Conservation (phyloP, 2,888 invertebrate species). For the Lymantria monacha region DNA sequence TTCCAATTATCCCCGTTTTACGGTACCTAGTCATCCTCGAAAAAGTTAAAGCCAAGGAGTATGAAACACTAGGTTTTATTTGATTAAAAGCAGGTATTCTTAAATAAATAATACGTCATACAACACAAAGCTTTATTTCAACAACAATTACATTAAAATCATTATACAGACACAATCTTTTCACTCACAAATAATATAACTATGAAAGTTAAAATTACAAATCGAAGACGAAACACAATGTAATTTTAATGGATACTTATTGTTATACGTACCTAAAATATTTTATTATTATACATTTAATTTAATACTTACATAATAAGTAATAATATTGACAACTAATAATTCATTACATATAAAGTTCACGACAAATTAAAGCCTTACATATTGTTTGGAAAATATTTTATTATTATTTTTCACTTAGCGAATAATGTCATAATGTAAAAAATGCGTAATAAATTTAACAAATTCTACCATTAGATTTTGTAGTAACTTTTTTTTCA, state of each 20-base stretch:
- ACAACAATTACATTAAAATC: constrained; percentile 70
- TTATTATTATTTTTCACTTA: not conserved
- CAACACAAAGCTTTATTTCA: constrained; percentile 70
- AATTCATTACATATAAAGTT: constrained; percentile 19
- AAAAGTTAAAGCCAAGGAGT: too few species aligned
- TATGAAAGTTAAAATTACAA: constrained; percentile 18
- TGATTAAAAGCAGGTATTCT: not conserved
- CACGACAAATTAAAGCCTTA: constrained; percentile 13
- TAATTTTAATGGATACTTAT: constrained; percentile 30
- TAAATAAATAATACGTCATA: constrained; percentile 16
- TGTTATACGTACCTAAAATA: constrained; percentile 10
- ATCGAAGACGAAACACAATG: constrained; percentile 20
- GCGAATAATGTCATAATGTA: not conserved
- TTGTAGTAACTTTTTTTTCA: not conserved
- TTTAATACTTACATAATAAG: constrained; percentile 24
- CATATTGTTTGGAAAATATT: constrained; percentile 27
- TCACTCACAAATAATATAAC: constrained; percentile 19
- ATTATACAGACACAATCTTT: constrained; percentile 56
- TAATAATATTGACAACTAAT: constrained; percentile 21
- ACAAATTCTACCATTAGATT: not conserved
- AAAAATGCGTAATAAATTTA: constrained; percentile 3
- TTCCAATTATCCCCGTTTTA: too few species aligned
- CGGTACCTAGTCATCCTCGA: too few species aligned
- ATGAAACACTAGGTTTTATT: too few species aligned
- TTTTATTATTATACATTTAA: constrained; percentile 3